Percentiles rank a stretch among this genome's conserved stretches.
phyloP scores from a whole-genome alignment of 2,888 invertebrate species.

The Fragum sueziense region DNA sequence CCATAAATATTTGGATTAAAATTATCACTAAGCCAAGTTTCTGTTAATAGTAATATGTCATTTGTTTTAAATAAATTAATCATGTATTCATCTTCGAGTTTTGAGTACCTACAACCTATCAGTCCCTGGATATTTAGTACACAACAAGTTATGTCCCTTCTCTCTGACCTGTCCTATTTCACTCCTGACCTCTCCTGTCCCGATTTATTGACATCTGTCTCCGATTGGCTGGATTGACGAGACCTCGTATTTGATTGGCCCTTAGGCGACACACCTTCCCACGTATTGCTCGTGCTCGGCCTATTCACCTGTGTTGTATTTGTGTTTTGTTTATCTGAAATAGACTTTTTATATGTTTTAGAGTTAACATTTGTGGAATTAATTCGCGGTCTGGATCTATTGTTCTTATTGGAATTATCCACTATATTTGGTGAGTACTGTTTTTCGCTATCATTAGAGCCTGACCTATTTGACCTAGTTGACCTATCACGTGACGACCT shows the following conservation, averaged over 20 bases:
- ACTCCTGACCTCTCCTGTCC: not conserved
- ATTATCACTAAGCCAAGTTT: too few species aligned
- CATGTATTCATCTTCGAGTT: too few species aligned
- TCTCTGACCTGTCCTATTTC: constrained; percentile 7
- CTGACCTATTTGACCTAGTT: not conserved
- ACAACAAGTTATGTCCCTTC: not conserved
- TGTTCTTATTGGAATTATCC: not conserved
- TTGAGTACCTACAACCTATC: constrained; percentile 7
- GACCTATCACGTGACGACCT: not conserved
- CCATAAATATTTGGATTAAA: too few species aligned
- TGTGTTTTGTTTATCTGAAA: constrained; percentile 3
- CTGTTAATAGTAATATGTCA: too few species aligned
- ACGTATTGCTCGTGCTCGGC: not conserved
- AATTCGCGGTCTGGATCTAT: not conserved
- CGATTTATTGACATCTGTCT: not conserved
- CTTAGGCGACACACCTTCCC: not conserved
- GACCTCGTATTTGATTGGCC: not conserved
- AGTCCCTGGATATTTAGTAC: constrained; percentile 12
- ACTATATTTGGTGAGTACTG: not conserved
- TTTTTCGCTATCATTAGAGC: not conserved
- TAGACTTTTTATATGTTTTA: not conserved
- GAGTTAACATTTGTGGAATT: constrained; percentile 1
- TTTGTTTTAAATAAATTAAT: too few species aligned
- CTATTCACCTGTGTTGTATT: not conserved
- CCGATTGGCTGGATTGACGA: not conserved